Conservation (phyloP, 92 coral and sea anemone species). For the Chrysogorgia sp. region DNA sequence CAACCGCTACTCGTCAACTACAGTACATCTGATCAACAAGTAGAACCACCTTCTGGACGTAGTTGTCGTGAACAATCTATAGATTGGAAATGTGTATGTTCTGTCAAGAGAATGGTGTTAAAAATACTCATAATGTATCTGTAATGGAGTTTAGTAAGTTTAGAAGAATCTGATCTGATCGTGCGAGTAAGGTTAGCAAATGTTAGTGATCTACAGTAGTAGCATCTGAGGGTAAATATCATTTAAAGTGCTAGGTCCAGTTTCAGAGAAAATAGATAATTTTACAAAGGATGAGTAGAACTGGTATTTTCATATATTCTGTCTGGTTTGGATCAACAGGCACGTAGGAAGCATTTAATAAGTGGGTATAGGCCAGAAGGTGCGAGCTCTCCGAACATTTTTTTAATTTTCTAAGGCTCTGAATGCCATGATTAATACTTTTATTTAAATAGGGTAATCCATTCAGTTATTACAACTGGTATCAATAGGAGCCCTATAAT, state of each 20-base stretch:
- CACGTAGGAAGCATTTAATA: no score
- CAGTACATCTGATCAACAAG: no score
- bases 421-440: no score
- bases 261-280: slow-evolving; percentile 3
- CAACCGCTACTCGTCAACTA: no score
- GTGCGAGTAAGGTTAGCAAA: slow-evolving; percentile 15
- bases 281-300: background rate
- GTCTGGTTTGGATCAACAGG: background rate
- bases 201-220: slow-evolving; percentile 24
- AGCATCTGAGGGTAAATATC: slow-evolving; percentile 14
- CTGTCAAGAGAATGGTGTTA: slow-evolving; percentile 1
- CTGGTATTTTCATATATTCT: background rate
- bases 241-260: background rate
- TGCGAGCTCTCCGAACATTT: no score
- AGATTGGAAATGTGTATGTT: slow-evolving; percentile 14
- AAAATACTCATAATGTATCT: slow-evolving; percentile 5
- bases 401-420: no score
- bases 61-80: background rate
- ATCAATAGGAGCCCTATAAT: no score
- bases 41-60: background rate
- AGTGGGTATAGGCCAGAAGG: no score
- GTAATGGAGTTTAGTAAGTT: background rate
- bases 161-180: background rate
- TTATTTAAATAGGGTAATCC: no score
- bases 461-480: no score